phyloP scores from a whole-genome alignment of 2,888 invertebrate species.

The Mythimna pallens region DNA sequence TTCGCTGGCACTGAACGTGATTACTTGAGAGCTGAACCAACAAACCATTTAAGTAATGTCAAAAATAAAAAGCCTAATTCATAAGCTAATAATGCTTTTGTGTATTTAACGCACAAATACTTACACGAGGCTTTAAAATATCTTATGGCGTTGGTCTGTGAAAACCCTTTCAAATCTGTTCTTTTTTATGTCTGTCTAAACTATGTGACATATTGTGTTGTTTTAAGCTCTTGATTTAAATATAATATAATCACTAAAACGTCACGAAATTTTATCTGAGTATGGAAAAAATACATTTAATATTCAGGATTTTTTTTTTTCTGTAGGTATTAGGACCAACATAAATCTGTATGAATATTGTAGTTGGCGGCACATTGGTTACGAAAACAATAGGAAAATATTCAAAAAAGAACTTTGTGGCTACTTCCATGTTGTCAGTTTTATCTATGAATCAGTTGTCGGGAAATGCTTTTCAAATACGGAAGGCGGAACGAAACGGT shows the following conservation, averaged over 20 bases:
- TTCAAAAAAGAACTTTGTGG: not conserved
- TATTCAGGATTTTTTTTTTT: not conserved
- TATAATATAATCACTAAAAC: no score
- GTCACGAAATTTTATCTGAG: no score
- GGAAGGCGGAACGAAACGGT: constrained; percentile 25
- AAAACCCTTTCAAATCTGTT: not conserved
- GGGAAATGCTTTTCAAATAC: constrained; percentile 32
- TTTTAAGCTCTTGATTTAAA: not conserved
- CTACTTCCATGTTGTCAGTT: constrained; percentile 6
- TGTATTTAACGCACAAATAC: not conserved
- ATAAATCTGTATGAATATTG: no score
- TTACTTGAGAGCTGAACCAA: constrained; percentile 10
- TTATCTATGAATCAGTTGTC: constrained; percentile 21
- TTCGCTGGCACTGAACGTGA: constrained; percentile 3
- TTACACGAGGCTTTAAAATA: not conserved
- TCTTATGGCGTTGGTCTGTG: not conserved
- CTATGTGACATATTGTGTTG: no score
- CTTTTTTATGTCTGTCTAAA: not conserved
- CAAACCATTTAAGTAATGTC: constrained; percentile 10
- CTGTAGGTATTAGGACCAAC: not conserved
- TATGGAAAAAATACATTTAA: not conserved
- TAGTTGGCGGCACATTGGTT: no score
- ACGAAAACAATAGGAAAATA: no score
- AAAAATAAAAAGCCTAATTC: not conserved
- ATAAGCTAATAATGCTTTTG: not conserved